Evolutionary conservation across 2,113 vertebrate genomes (phyloP), one percentile per base, ranked within the genome.

Genomic region (Eolophus roseicapilla): DNA sequence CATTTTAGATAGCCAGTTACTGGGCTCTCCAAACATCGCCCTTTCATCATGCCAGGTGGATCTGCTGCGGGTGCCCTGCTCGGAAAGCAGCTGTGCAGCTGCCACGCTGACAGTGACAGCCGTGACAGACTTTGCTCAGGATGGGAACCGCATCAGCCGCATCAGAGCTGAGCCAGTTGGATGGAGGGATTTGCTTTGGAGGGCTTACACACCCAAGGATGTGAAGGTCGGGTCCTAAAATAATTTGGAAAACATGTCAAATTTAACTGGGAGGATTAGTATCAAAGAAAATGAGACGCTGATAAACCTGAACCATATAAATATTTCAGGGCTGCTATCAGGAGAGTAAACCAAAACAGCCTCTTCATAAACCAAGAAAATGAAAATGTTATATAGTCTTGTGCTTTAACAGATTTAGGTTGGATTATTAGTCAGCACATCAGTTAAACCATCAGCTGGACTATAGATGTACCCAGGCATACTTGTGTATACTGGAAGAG

Each of bases 1-100:
- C 74, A 0, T 91, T 92, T 27, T 37, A 99, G 98, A 98, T 71
- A 96, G 96, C 37, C 80, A 84, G 1, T 80, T 60, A 8, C 88
- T 76, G 8, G 95, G 97, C 57, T 91, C 94, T 44, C 94, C 97
- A 18, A 86, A 98, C 49, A 79, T 98, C 55, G 96, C 73, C 65
- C 97, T 99, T 41, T 99, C 98, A 0, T 53, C 94, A n/a, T 99
- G 98, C 97, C 97, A 91, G 75, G 96, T 98, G 96, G 97, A 98
- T 60, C 97, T 98, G 52, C 65, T 57, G 85, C 82, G 63, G 0
- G 67, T 6, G 5, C n/a, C 96, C 63, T 98, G 98, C 96, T 53
- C 69, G 1, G 93, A 60, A 17, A 82, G 96, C 84, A 64, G 96
- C 93, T 98, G 98, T 18, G 98, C 97, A 13, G 92, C 46, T 18